A percentile compares a stretch with the other conserved stretches of the same genome.
Evolutionary conservation across 1,140 invertebrate species (phyloP).

Genomic region (Zaprionus vittiger): DNA sequence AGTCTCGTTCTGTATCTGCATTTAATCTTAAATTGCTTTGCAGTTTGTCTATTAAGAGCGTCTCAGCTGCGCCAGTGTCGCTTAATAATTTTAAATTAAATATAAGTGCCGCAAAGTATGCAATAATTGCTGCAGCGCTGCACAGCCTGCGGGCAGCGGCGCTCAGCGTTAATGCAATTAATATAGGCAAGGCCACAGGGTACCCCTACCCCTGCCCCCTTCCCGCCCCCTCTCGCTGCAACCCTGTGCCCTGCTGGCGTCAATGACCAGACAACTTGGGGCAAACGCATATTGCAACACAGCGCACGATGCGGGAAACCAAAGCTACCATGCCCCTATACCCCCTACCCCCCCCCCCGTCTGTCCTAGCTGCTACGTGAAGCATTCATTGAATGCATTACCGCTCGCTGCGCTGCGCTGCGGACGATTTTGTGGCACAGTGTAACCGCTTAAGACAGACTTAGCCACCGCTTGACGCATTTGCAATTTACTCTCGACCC

Average conservation of each 20-base stretch:
- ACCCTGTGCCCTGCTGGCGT: slow-evolving; percentile 16
- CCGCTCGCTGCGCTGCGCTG: slow-evolving; percentile 2
- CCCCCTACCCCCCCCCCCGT: neutral
- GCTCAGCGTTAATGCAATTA: slow-evolving; percentile 44
- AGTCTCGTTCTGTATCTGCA: neutral
- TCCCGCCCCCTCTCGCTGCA: neutral
- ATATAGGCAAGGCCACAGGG: slow-evolving; percentile 31
- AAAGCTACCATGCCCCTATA: neutral
- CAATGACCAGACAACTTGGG: slow-evolving; percentile 47
- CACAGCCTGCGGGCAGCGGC: slow-evolving; percentile 17
- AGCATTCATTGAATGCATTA: slow-evolving; percentile 34
- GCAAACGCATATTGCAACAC: slow-evolving; percentile 16
- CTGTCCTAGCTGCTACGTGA: neutral
- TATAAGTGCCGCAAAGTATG: slow-evolving; percentile 74
- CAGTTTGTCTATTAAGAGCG: slow-evolving; percentile 19
- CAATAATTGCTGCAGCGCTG: slow-evolving; percentile 67
- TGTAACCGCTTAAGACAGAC: slow-evolving; percentile 34
- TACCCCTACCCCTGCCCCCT: neutral
- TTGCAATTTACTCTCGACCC: slow-evolving; percentile 34
- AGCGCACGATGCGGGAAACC: neutral
- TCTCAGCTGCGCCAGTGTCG: slow-evolving; percentile 35
- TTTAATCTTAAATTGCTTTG: slow-evolving; percentile 35
- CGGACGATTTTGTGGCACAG: neutral
- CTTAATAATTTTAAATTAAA: slow-evolving; percentile 78
- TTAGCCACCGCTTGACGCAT: slow-evolving; percentile 26